Conservation (phyloP, 2,113 vertebrate species). For the Romanogobio albipinnatus region DNA sequence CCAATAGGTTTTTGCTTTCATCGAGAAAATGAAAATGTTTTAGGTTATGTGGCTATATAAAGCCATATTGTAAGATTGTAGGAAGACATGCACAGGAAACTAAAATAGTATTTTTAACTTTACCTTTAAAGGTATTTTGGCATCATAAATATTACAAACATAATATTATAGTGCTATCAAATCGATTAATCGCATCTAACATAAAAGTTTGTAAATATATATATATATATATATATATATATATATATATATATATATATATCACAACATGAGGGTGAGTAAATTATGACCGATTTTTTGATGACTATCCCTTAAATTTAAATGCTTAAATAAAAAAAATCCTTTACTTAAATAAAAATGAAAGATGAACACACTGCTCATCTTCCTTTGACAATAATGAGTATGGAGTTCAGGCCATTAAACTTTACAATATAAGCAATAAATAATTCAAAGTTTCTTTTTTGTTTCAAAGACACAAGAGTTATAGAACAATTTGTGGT, state of each 20-base stretch:
- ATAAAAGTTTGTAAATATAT: no score
- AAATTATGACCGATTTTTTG: no score
- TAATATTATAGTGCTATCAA: no score
- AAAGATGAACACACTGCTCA: conserved; percentile 1
- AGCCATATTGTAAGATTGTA: background rate
- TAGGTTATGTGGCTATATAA: background rate
- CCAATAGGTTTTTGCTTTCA: background rate
- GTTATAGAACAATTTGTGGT: conserved; percentile 14
- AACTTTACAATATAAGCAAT: conserved; percentile 53
- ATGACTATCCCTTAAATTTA: no score
- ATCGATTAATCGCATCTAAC: no score
- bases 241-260: no score
- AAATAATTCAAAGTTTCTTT: conserved; percentile 50
- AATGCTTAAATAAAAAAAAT: no score
- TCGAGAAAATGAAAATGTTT: background rate
- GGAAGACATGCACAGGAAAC: background rate
- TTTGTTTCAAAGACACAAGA: background rate
- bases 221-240: no score
- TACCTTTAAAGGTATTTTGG: no score
- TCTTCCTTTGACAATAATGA: conserved; percentile 42
- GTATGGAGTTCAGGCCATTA: conserved; percentile 48
- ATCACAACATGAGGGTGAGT: no score
- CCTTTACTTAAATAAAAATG: background rate
- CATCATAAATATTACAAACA: no score
- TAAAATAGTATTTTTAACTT: background rate